These are phyloP conservation scores for Emys orbicularis DNA, from an alignment of 2,797 vertebrate species.

Conservation along the genomic window DNA sequence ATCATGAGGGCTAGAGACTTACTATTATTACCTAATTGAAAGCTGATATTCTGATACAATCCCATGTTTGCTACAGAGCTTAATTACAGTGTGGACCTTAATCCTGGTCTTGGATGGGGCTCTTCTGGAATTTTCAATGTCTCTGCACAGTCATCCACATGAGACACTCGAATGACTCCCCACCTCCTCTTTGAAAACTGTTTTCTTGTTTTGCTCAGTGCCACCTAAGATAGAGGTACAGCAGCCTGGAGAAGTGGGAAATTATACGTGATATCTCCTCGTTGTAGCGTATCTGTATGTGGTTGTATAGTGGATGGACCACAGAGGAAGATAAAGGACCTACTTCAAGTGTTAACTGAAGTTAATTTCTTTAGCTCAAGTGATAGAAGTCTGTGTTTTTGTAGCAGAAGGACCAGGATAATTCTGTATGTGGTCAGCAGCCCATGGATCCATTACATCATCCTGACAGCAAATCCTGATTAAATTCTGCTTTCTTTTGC, in stretches of 20 bases:
- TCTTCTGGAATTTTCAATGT: neutral
- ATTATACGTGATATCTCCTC: neutral
- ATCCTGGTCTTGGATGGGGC: neutral
- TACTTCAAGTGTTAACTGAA: neutral
- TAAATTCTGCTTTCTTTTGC: neutral
- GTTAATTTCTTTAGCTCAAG: neutral
- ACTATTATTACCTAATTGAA: neutral
- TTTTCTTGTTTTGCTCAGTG: neutral
- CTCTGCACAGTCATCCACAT: neutral
- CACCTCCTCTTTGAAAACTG: neutral
- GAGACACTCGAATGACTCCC: neutral
- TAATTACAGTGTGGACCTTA: neutral
- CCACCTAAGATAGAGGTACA: neutral
- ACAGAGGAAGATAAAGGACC: neutral
- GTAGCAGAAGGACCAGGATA: rapidly evolving
- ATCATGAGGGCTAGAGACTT: neutral
- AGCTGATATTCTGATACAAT: neutral
- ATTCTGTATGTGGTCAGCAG: neutral
- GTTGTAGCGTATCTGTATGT: rapidly evolving
- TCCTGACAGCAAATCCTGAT: constrained; percentile 20
- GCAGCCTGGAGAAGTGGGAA: neutral
- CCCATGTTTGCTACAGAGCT: neutral
- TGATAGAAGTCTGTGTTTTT: neutral
- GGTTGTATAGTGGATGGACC: neutral
- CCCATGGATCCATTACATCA: constrained; percentile 21